Evolutionary conservation across 2,888 invertebrate genomes (phyloP), one percentile per base, ranked within the genome.

Genomic region (Drosophila bunnanda): DNA sequence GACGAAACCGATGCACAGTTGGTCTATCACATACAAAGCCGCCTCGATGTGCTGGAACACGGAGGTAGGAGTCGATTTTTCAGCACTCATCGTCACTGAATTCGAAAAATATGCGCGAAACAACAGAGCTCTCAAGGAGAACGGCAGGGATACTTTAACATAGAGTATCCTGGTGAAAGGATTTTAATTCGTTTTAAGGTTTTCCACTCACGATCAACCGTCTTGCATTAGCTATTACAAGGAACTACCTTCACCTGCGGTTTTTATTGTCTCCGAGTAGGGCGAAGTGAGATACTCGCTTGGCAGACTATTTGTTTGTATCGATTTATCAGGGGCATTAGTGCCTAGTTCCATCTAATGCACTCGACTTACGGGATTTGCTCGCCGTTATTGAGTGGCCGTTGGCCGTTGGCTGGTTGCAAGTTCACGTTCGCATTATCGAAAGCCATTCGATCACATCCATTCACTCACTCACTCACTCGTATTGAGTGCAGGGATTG

Each of bases 1-100:
- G 2, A 91, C 79, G 53, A 91, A 91, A 5, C 90, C 91, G 20
- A 91, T 91, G 61, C 88, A 89, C 41, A 90, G 66, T 30, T 91
- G 91, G 66, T 90, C 90, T 0, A 91, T 53, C 13, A 89, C 67
- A 79, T 89, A 89, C 0, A 91, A 55, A 4, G 54, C 55, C 2
- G 86, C 77, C 53, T 91, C 90, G 9, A 88, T 20, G 22, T 86
- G 85, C 46, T 84, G 75, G 32, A 83, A n/a, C 10, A 78, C 39
- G 22, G 57, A 73, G 3, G 77, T 58, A 1, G 81, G 48, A 3
- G 41, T 61, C 0, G 66, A 2, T 46, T 62, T 62, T 34, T 55
- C 55, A 20, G n/a, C 62, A 13, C 50, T 25, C 82, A 78, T 83
- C 15, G 13, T 32, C 13, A 28, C 13, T 38, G 12, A 12, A 12